phyloP scores from a whole-genome alignment of 2,113 vertebrate species.

The Dissostichus mawsoni region DNA sequence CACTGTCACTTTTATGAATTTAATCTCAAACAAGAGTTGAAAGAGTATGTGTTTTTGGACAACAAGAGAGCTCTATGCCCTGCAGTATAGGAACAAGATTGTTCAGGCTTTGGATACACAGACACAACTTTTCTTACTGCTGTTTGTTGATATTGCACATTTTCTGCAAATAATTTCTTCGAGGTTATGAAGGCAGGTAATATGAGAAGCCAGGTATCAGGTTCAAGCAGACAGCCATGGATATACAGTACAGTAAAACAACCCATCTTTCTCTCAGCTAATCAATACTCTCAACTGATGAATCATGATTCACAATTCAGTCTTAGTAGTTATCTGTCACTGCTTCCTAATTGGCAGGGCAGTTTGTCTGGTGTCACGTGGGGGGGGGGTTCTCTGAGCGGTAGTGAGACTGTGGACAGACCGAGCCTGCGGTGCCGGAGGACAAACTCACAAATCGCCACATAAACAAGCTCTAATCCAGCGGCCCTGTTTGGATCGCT shows the following conservation, averaged over 20 bases:
- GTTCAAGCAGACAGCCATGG: not conserved
- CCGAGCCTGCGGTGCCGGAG: constrained; percentile 10
- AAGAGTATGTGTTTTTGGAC: not conserved
- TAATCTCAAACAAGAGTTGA: not conserved
- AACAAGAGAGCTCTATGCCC: not conserved
- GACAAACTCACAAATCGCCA: constrained; percentile 14
- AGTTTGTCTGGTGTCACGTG: constrained; percentile 44
- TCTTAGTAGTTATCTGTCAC: constrained; percentile 10
- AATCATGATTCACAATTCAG: constrained; percentile 19
- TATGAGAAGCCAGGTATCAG: not conserved
- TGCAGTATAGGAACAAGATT: not conserved
- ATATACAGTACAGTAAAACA: not conserved
- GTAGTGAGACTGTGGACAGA: not conserved
- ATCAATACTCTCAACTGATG: constrained; percentile 22
- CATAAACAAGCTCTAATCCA: constrained; percentile 68
- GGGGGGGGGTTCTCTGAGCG: not conserved
- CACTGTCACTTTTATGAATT: not conserved
- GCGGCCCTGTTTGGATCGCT: constrained; percentile 72
- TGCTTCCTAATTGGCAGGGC: constrained; percentile 44
- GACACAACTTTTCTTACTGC: not conserved
- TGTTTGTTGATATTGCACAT: too few relatives aligned
- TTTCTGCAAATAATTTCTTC: too few relatives aligned
- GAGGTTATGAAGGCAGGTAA: not conserved
- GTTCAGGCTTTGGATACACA: not conserved
- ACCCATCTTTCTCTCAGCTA: not conserved